Evolutionary conservation across 2,113 vertebrate species (phyloP).

Genomic region (Chlamydotis undulata): DNA sequence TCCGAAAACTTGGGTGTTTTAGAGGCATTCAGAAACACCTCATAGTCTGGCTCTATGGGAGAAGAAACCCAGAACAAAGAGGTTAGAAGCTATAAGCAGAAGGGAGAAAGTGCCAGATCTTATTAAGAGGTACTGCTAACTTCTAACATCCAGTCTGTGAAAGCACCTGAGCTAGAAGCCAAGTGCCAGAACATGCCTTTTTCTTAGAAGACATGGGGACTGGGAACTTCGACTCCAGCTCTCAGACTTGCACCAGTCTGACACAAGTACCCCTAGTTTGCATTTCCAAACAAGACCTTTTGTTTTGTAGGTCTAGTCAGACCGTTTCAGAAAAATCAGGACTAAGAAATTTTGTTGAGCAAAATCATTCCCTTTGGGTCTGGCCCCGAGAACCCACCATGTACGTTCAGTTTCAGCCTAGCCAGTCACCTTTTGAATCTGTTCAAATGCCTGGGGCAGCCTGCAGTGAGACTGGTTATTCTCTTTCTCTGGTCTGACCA

Average conservation of each 20-base stretch:
- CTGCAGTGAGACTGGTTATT: not conserved
- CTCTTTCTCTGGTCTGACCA: not conserved
- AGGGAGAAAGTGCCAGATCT: not conserved
- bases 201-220: not conserved
- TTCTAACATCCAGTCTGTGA: not conserved
- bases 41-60: slow-evolving; percentile 81
- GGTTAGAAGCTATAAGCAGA: not conserved
- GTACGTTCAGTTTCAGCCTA: not conserved
- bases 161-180: not conserved
- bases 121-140: not conserved
- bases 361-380: not conserved
- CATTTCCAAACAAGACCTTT: not conserved
- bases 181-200: not conserved
- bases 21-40: slow-evolving; percentile 76
- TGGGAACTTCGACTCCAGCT: not conserved
- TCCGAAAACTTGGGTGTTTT: slow-evolving; percentile 78
- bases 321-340: not conserved
- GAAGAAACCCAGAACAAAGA: not conserved
- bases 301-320: not conserved
- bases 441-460: not conserved
- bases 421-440: not conserved
- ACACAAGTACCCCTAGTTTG: not conserved
- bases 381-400: not conserved
- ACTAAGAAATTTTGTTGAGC: not conserved
- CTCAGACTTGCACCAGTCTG: not conserved